Evolutionary conservation across 2,113 vertebrate species (phyloP), one percentile per base, ranked within the genome.

Genomic region (Toxotes chatareus): DNA sequence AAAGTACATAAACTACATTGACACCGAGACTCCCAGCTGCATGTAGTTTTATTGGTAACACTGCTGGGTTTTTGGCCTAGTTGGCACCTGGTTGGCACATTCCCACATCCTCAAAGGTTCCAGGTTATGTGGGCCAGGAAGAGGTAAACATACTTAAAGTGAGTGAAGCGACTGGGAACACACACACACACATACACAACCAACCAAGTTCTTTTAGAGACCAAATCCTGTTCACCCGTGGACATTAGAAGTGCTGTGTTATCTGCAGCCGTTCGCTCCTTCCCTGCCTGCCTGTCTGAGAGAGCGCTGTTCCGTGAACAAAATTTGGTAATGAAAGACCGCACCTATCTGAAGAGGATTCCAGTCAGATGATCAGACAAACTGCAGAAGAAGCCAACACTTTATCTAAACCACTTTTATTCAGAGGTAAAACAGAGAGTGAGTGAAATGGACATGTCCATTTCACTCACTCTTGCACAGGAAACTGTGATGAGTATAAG

Each of bases 141-240:
- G 21, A 55, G 53, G 55, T 82, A 65, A 78, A 79, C 65, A 57
- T 46, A 34, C 34, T 78, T 78, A 73, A 69, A 85, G 79, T 47
- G 42, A 71, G 27, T 17, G 34, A 71, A 49, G 51, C 36, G 2
- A 46, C 64, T 51, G 47, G 47, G 14, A 73, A 51, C 56, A 40
- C 36, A 63, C 60, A 40, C 36, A 12, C 60, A 46, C 38, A 65
- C 63, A 31, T n/a, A 46, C 47, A 21, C 17, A 46, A 2, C 73
- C 17, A 34, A 13, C 17, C 17, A 34, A 40, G 38, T 40, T 27
- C 49, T 44, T 63, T 27, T 9, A 68, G 32, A 34, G 9, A 16
- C 17, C 53, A 19, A n/a, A 40, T 47, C 68, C 27, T 17, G 27
- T 63, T 32, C 4, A 3, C 21, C 5, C 5, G 6, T 0, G 9